A percentile compares a stretch with the other conserved stretches of the same genome.
Evolutionary conservation across 2,113 vertebrate genomes (phyloP).

Genomic region (Hemiprocne comata): DNA sequence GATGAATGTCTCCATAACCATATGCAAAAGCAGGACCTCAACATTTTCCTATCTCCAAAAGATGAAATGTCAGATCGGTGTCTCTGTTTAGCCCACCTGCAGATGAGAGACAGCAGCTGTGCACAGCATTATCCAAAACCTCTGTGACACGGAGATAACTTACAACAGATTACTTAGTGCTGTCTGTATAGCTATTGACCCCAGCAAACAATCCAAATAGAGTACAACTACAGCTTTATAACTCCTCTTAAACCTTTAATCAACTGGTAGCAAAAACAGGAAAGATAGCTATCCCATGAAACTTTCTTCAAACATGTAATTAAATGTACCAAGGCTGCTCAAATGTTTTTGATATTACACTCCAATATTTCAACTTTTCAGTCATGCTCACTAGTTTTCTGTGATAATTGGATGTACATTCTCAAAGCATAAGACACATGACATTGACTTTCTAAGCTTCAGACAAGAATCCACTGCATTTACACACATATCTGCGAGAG

Average conservation of each 20-base stretch:
- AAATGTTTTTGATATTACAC: not conserved
- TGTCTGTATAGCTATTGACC: not conserved
- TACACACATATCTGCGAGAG: not conserved
- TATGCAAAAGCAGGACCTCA: not conserved
- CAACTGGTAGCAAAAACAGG: not conserved
- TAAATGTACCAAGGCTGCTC: not conserved
- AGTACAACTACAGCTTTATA: not conserved
- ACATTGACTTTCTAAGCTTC: not conserved
- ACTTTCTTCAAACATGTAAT: not conserved
- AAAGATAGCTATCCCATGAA: not conserved
- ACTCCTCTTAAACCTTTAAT: not conserved
- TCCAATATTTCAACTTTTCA: not conserved
- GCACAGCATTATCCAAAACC: too few relatives aligned
- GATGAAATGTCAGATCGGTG: too few relatives aligned
- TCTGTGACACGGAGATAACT: too few relatives aligned
- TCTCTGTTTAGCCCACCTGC: not conserved
- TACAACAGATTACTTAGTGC: not conserved
- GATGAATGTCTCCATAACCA: not conserved
- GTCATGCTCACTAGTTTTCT: not conserved
- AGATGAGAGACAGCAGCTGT: too few relatives aligned
- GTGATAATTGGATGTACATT: not conserved
- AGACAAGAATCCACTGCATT: not conserved
- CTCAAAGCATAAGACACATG: not conserved
- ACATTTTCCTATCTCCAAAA: too few relatives aligned
- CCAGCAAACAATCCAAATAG: not conserved